Percentiles rank a stretch among this genome's conserved stretches.
phyloP scores from a whole-genome alignment of 2,113 vertebrate genomes.

The Noctilio leporinus region DNA sequence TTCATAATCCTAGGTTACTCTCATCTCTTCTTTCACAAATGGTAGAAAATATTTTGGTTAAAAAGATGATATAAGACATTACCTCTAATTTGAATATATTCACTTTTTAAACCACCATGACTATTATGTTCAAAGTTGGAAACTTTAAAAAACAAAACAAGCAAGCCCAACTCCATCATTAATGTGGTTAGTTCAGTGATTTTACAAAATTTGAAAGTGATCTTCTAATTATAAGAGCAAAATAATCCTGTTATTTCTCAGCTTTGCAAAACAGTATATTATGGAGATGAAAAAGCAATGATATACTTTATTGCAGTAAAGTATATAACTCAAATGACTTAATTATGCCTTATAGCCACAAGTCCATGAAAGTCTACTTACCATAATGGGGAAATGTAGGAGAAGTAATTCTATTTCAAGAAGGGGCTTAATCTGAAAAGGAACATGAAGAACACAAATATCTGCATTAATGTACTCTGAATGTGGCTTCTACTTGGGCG shows the following conservation, averaged over 20 bases:
- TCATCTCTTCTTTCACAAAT: neutral
- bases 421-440: neutral
- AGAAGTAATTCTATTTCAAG: neutral
- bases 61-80: neutral
- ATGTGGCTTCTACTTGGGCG: neutral
- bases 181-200: neutral
- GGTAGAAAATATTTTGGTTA: neutral
- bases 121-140: neutral
- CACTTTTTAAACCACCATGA: neutral
- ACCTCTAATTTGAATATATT: neutral
- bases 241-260: neutral
- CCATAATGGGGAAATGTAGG: neutral
- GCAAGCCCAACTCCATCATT: neutral
- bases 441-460: neutral
- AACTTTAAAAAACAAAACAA: neutral
- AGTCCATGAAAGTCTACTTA: neutral
- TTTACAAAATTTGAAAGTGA: neutral
- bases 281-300: neutral
- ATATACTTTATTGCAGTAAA: neutral
- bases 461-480: neutral
- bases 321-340: neutral
- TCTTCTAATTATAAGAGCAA: slow-evolving; percentile 14
- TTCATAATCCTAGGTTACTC: neutral
- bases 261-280: neutral
- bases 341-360: neutral